Evolutionary conservation across 2,113 vertebrate genomes (phyloP).

Genomic region (Spea bombifrons): DNA sequence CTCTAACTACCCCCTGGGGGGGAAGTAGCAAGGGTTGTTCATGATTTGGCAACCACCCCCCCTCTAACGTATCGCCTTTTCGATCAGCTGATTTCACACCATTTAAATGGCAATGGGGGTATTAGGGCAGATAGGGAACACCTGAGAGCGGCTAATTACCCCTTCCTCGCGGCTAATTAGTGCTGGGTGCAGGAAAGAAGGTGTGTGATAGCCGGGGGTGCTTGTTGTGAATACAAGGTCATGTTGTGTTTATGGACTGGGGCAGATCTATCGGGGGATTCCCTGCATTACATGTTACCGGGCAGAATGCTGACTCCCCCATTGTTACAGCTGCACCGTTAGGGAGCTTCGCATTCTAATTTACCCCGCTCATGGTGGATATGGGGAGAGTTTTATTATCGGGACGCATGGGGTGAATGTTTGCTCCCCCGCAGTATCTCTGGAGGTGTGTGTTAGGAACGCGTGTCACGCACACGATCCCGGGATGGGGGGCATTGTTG

Average conservation of each 20-base stretch:
- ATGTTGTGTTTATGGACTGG: neutral
- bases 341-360: too few relatives aligned
- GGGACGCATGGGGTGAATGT: too few relatives aligned
- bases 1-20: conserved; percentile 12
- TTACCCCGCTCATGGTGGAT: too few relatives aligned
- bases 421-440: too few relatives aligned
- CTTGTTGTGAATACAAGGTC: conserved; percentile 19
- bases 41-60: neutral
- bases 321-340: too few relatives aligned
- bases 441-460: too few relatives aligned
- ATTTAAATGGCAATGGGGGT: conserved; percentile 4
- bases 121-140: neutral
- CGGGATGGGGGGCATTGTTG: neutral
- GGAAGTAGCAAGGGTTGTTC: neutral
- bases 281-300: too few relatives aligned
- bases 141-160: neutral
- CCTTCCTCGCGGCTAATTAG: neutral
- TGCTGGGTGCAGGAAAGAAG: neutral
- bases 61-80: neutral
- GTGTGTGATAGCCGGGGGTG: too few relatives aligned
- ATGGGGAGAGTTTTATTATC: too few relatives aligned
- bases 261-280: neutral
- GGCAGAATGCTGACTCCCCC: neutral
- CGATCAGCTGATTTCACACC: conserved; percentile 39
- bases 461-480: neutral